Conservation (phyloP, 2,797 vertebrate species). For the Rhadinocentrus ornatus region DNA sequence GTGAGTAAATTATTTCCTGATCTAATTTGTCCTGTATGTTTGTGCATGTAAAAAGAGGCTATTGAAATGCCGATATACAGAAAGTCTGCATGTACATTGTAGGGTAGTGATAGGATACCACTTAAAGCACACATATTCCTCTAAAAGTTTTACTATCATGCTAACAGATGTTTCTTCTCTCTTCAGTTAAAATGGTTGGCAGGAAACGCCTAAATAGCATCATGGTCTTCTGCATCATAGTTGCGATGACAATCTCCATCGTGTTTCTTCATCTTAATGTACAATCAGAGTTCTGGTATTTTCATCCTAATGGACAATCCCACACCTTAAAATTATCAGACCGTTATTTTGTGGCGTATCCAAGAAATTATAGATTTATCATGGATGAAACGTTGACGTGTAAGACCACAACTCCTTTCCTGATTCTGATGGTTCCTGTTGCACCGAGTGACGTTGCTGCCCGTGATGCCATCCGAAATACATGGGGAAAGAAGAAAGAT, state of each 20-base stretch:
- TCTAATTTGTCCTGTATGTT: slow-evolving; percentile 21
- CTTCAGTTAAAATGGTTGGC: slow-evolving; percentile 37
- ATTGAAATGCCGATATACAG: too few species aligned
- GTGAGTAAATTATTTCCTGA: too few species aligned
- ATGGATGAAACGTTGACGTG: slow-evolving; percentile 74
- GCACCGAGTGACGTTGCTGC: not conserved
- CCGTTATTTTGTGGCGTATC: slow-evolving; percentile 66
- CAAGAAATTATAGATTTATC: slow-evolving; percentile 70
- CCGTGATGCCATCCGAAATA: slow-evolving; percentile 71
- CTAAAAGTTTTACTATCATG: rapidly evolving
- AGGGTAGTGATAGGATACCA: too few species aligned
- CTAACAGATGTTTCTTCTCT: slow-evolving; percentile 16
- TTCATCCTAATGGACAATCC: not conserved
- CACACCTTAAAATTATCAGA: not conserved
- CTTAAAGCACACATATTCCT: not conserved
- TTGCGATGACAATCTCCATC: rapidly evolving
- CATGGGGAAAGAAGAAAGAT: slow-evolving; percentile 81
- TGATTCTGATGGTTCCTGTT: slow-evolving; percentile 78
- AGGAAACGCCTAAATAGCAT: rapidly evolving
- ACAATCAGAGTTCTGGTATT: rapidly evolving
- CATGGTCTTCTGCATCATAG: slow-evolving; percentile 3
- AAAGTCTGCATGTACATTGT: slow-evolving; percentile 53
- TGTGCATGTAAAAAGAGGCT: slow-evolving; percentile 68
- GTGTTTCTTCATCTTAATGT: rapidly evolving
- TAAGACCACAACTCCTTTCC: slow-evolving; percentile 58